Evolutionary conservation across 2,113 vertebrate genomes (phyloP).

Genomic region (Gavia stellata): DNA sequence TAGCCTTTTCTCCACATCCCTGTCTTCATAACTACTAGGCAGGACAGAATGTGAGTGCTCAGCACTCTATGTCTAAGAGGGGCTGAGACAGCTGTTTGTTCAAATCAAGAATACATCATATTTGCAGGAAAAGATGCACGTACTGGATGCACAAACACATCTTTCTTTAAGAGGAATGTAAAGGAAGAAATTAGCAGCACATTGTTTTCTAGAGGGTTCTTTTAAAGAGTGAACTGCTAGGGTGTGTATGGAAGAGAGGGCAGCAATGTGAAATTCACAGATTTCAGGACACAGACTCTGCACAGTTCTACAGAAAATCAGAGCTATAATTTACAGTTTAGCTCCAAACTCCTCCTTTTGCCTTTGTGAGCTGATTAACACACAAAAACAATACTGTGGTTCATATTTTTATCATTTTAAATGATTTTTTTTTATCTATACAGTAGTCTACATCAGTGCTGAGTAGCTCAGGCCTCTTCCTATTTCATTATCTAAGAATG

Average conservation of each 20-base stretch:
- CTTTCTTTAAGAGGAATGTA: neutral
- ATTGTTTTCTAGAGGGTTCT: neutral
- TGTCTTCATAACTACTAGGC: neutral
- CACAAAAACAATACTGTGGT: neutral
- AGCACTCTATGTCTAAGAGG: neutral
- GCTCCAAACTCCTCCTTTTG: neutral
- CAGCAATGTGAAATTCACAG: neutral
- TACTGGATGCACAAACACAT: neutral
- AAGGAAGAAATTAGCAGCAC: neutral
- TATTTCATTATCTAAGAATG: neutral
- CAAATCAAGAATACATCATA: neutral
- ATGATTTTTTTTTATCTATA: neutral
- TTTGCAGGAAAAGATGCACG: neutral
- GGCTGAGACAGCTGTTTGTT: neutral
- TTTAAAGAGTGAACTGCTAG: neutral
- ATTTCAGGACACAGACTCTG: neutral
- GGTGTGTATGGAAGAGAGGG: neutral
- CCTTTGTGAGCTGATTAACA: neutral
- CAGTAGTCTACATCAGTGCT: neutral
- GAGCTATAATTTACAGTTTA: neutral
- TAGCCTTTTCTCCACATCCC: neutral
- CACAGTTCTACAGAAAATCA: neutral
- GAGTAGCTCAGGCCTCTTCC: neutral
- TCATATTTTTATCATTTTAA: neutral
- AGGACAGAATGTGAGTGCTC: neutral